A percentile compares a stretch with the other conserved stretches of the same genome.
These are phyloP conservation scores for Acanthacorydalis orientalis DNA, from an alignment of 2,888 invertebrate species.

Conservation along the genomic window DNA sequence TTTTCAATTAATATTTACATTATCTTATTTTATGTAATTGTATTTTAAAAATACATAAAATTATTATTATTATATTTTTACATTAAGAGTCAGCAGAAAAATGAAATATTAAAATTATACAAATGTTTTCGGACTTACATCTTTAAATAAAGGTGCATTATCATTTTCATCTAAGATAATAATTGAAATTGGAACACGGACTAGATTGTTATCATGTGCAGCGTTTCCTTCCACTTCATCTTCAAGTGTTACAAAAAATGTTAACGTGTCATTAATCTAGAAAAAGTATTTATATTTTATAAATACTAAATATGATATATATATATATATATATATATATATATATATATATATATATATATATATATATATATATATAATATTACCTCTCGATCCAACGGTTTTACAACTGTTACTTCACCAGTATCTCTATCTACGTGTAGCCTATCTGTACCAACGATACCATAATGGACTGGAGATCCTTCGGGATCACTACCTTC, in stretches of 20 bases:
- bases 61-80: too few relatives aligned
- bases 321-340: conserved; percentile 5
- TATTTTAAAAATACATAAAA: too few relatives aligned
- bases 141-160: conserved; percentile 63
- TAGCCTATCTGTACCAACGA: conserved; percentile 69
- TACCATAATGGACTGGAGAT: conserved; percentile 48
- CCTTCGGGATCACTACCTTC: conserved; percentile 72
- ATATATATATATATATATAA: background rate
- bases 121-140: conserved; percentile 35
- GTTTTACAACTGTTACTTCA: conserved; percentile 59
- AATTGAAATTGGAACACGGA: conserved; percentile 60
- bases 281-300: conserved; percentile 16
- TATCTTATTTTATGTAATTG: too few relatives aligned
- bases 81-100: background rate
- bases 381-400: conserved; percentile 66
- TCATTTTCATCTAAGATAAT: conserved; percentile 81
- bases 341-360: conserved; percentile 7
- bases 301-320: background rate
- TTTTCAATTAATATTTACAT: too few relatives aligned
- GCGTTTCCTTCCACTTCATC: conserved; percentile 44
- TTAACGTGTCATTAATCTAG: conserved; percentile 60
- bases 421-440: conserved; percentile 61
- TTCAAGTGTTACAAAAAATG: conserved; percentile 66
- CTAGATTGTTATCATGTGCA: conserved; percentile 45
- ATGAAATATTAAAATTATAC: conserved; percentile 1